Evolutionary conservation across 2,113 vertebrate species (phyloP).

Genomic region (Salvator merianae): DNA sequence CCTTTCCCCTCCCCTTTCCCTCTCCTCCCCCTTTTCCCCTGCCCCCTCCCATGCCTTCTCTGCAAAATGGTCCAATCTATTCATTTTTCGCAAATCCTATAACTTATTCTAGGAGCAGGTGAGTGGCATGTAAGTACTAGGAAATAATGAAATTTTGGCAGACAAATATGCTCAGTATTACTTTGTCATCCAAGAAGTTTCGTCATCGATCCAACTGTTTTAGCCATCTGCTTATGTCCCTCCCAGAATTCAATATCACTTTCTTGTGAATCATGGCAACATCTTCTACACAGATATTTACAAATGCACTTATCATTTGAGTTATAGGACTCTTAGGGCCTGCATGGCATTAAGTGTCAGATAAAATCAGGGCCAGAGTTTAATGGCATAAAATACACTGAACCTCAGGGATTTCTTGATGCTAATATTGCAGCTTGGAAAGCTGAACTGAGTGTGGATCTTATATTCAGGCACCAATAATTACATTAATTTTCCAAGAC

Average conservation of each 20-base stretch:
- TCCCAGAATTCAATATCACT: constrained; percentile 3
- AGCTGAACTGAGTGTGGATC: constrained; percentile 29
- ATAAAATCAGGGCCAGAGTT: constrained; percentile 56
- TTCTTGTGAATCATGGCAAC: constrained; percentile 33
- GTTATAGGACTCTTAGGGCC: constrained; percentile 47
- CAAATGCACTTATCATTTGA: constrained; percentile 44
- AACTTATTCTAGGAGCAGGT: not conserved
- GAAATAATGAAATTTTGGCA: not conserved
- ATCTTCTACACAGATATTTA: constrained; percentile 28
- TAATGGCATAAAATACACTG: constrained; percentile 58
- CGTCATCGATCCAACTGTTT: constrained; percentile 10
- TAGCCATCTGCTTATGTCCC: constrained; percentile 15
- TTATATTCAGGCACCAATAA: constrained; percentile 39
- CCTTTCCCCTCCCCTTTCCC: no score
- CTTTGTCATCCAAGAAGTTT: not conserved
- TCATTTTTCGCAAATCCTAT: not conserved
- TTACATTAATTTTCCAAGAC: constrained; percentile 54
- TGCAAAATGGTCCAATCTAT: not conserved
- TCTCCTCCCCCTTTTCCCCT: not conserved
- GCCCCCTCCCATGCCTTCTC: not conserved
- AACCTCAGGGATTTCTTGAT: constrained; percentile 38
- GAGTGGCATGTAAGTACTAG: not conserved
- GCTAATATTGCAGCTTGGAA: constrained; percentile 33
- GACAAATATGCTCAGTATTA: not conserved
- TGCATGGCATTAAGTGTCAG: constrained; percentile 61